Evolutionary conservation across 2,113 vertebrate species (phyloP).

Genomic region (Gadus macrocephalus): DNA sequence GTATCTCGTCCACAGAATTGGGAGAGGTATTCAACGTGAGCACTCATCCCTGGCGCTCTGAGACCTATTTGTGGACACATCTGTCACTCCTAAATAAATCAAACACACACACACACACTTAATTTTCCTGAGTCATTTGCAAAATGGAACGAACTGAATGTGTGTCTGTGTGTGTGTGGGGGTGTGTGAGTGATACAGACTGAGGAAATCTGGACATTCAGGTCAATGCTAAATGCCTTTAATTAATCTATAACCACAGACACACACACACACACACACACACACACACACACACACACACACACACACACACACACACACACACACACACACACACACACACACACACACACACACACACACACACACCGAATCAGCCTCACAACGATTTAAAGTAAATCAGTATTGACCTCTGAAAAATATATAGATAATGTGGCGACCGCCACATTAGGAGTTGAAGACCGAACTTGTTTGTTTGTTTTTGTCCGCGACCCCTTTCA

Average conservation of each 20-base stretch:
- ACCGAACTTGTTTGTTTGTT: constrained; percentile 30
- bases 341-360: neutral
- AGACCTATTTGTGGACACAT: constrained; percentile 50
- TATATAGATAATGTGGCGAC: no score
- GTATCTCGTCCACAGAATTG: constrained; percentile 19
- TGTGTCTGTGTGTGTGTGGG: constrained; percentile 7
- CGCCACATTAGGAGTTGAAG: constrained; percentile 42
- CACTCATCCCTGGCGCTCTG: constrained; percentile 49
- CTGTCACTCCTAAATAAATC: constrained; percentile 60
- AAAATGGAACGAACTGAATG: constrained; percentile 30
- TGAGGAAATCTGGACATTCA: neutral
- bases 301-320: neutral
- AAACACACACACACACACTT: constrained; percentile 37
- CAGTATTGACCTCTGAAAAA: constrained; percentile 29
- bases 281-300: constrained; percentile 7
- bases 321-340: neutral
- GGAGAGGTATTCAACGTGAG: constrained; percentile 47
- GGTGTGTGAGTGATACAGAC: neutral
- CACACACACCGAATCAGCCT: constrained; percentile 2
- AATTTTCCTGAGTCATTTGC: constrained; percentile 57
- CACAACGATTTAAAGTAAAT: constrained; percentile 35
- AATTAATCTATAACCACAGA: constrained; percentile 32
- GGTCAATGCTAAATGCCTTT: constrained; percentile 38
- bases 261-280: constrained; percentile 5
- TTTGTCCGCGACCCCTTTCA: constrained; percentile 28